phyloP scores from a whole-genome alignment of 2,797 vertebrate genomes.

The Mustela erminea region DNA sequence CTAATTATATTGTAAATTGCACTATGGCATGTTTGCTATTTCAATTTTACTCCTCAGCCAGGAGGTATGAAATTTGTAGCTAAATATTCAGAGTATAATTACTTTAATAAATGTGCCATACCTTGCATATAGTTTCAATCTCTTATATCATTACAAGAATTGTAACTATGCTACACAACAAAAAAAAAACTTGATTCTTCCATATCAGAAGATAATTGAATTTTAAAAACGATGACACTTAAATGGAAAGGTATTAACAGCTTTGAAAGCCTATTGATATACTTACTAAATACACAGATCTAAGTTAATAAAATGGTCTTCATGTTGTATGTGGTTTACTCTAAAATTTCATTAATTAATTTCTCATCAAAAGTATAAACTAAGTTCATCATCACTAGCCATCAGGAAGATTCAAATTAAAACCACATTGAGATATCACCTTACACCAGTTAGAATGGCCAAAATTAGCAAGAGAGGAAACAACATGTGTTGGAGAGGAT shows the following conservation, averaged over 20 bases:
- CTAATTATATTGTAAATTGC: slow-evolving; percentile 64
- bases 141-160: slow-evolving; percentile 59
- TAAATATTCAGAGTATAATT: slow-evolving; percentile 73
- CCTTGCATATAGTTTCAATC: slow-evolving; percentile 51
- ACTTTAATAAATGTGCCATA: slow-evolving; percentile 74
- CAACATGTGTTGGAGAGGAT: no score
- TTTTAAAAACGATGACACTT: slow-evolving; percentile 59
- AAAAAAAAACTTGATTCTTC: neutral
- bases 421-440: no score
- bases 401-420: no score
- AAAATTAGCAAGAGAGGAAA: no score
- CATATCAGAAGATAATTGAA: slow-evolving; percentile 64
- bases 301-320: slow-evolving; percentile 29
- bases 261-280: neutral
- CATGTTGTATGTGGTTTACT: neutral
- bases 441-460: no score
- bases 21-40: slow-evolving; percentile 73
- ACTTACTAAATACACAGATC: neutral
- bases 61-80: slow-evolving; percentile 66
- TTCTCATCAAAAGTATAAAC: neutral
- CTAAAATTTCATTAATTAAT: neutral
- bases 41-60: slow-evolving; percentile 72
- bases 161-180: slow-evolving; percentile 3
- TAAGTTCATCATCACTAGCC: neutral
- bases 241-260: slow-evolving; percentile 41